phyloP scores from a whole-genome alignment of 2,797 vertebrate species.

The Chaetophractus vellerosus region DNA sequence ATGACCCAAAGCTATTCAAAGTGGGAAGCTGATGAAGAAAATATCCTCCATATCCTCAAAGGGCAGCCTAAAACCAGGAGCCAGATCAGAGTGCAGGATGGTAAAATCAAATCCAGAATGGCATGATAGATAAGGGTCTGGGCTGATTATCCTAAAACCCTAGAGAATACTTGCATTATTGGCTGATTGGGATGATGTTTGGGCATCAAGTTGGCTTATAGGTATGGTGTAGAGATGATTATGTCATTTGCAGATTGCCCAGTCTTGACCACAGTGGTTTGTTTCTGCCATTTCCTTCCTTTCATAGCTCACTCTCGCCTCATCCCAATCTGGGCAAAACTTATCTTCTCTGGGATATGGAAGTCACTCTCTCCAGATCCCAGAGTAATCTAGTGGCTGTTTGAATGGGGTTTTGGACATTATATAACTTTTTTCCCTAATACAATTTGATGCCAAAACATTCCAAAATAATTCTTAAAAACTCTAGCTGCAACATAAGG shows the following conservation, averaged over 20 bases:
- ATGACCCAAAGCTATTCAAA: neutral
- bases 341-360: slow-evolving; percentile 1
- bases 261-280: neutral
- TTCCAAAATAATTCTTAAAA: slow-evolving; percentile 34
- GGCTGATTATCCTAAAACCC: neutral
- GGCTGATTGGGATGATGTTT: neutral
- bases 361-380: neutral
- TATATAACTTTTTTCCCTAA: neutral
- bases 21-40: slow-evolving; percentile 18
- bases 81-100: neutral
- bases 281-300: slow-evolving; percentile 27
- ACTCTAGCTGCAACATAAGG: neutral
- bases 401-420: slow-evolving; percentile 15
- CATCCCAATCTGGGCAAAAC: neutral
- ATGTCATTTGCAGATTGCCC: neutral
- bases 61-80: neutral
- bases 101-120: neutral
- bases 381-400: neutral
- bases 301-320: neutral
- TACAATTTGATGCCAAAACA: slow-evolving; percentile 22
- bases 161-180: neutral
- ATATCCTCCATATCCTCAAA: neutral
- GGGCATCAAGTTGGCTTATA: neutral
- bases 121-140: neutral
- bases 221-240: neutral